A percentile compares a stretch with the other conserved stretches of the same genome.
phyloP scores from a whole-genome alignment of 2,113 vertebrate genomes.

The Neofelis nebulosa region DNA sequence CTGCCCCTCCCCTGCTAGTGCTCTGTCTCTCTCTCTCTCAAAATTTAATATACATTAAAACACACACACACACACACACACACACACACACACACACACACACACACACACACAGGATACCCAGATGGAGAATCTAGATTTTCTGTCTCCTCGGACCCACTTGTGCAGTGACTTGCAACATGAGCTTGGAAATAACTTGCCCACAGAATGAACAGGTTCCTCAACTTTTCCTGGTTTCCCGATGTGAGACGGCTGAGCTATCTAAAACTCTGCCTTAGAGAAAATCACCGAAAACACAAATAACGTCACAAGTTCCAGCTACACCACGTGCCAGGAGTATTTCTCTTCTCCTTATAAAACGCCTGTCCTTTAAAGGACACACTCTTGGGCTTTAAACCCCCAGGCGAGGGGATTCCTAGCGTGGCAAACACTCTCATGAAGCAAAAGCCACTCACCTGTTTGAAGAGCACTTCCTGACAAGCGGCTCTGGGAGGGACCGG shows the following conservation, averaged over 20 bases:
- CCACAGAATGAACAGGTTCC: neutral
- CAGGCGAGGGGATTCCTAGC: neutral
- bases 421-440: slow-evolving; percentile 13
- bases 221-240: slow-evolving; percentile 9
- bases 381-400: neutral
- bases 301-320: neutral
- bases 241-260: neutral
- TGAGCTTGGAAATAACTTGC: slow-evolving; percentile 39
- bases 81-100: neutral
- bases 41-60: no score
- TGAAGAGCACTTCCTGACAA: slow-evolving; percentile 68
- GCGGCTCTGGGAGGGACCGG: slow-evolving; percentile 21
- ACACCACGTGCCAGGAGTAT: neutral
- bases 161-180: neutral
- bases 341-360: slow-evolving; percentile 22
- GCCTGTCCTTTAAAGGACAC: neutral
- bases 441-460: slow-evolving; percentile 66
- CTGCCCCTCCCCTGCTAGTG: no score
- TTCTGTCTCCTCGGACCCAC: slow-evolving; percentile 16
- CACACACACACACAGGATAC: neutral
- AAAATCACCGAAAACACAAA: slow-evolving; percentile 32
- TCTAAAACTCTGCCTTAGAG: neutral
- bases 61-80: no score
- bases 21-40: no score
- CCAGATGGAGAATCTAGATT: neutral